These are phyloP conservation scores for Formica aserva DNA, from an alignment of 2,888 invertebrate genomes.

Conservation along the genomic window DNA sequence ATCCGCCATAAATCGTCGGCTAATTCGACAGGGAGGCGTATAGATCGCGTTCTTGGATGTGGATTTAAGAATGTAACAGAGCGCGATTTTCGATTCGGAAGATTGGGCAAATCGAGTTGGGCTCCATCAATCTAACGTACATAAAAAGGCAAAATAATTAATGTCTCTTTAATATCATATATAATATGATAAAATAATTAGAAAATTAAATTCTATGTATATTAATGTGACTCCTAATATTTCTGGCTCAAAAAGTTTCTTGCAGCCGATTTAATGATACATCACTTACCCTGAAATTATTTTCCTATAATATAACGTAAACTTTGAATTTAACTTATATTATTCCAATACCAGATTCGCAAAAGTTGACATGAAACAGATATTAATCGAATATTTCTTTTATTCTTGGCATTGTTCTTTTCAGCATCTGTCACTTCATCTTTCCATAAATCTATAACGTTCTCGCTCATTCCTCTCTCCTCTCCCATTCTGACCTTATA, in stretches of 20 bases:
- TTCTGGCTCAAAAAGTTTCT: not conserved
- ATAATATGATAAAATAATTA: not conserved
- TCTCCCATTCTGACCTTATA: conserved; percentile 56
- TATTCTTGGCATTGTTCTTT: not conserved
- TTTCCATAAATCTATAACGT: conserved; percentile 59
- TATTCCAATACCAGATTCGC: not conserved
- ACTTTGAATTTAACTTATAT: not conserved
- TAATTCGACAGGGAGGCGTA: conserved; percentile 68
- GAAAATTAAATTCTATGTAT: not conserved
- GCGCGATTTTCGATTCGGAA: conserved; percentile 16
- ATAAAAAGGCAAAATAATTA: not conserved
- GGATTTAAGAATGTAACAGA: conserved; percentile 49
- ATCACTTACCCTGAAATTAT: not conserved
- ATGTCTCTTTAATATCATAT: not conserved
- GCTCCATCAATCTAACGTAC: not conserved
- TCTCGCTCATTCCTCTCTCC: conserved; percentile 53
- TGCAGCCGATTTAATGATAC: not conserved
- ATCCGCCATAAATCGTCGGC: conserved; percentile 74
- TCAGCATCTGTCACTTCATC: conserved; percentile 47
- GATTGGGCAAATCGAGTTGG: not conserved
- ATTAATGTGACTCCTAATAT: not conserved
- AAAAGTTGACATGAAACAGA: not conserved
- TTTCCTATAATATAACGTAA: not conserved
- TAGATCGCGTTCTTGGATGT: conserved; percentile 36
- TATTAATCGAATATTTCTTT: conserved; percentile 26